These are phyloP conservation scores for Plectrocnemia conspersa DNA, from an alignment of 1,140 invertebrate species.

Conservation along the genomic window DNA sequence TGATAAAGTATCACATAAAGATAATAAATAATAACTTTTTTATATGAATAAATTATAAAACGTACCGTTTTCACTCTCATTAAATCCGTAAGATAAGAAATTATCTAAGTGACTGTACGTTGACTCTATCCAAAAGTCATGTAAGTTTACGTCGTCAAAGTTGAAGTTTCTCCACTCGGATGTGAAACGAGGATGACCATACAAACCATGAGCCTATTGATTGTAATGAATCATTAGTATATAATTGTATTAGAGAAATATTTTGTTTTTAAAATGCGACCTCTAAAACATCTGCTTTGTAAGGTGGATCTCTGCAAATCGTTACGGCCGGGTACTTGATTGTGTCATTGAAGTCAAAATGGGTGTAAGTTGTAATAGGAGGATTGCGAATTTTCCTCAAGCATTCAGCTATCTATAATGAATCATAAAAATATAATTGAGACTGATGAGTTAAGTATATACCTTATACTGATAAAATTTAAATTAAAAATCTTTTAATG, in stretches of 20 bases:
- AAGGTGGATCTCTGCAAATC: conserved; percentile 57
- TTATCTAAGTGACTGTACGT: conserved; percentile 49
- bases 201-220: conserved; percentile 44
- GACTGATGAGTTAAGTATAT: not conserved
- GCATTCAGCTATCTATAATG: conserved; percentile 51
- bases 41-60: conserved; percentile 13
- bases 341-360: conserved; percentile 58
- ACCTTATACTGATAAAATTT: no score
- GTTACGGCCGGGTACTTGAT: conserved; percentile 60
- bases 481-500: no score
- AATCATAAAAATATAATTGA: not conserved
- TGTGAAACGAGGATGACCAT: conserved; percentile 48
- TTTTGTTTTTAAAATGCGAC: conserved; percentile 40
- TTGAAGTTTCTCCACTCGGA: conserved; percentile 53
- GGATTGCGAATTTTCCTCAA: conserved; percentile 53
- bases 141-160: conserved; percentile 46
- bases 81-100: conserved; percentile 44
- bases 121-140: conserved; percentile 52
- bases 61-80: conserved; percentile 42
- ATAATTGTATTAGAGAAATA: not conserved
- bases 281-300: conserved; percentile 51
- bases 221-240: not conserved
- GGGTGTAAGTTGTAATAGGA: conserved; percentile 58
- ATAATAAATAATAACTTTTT: conserved; percentile 3
- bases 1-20: not conserved